A percentile compares a stretch with the other conserved stretches of the same genome.
Evolutionary conservation across 2,113 vertebrate genomes (phyloP).

Genomic region (Sinocyclocheilus anshuiensis): DNA sequence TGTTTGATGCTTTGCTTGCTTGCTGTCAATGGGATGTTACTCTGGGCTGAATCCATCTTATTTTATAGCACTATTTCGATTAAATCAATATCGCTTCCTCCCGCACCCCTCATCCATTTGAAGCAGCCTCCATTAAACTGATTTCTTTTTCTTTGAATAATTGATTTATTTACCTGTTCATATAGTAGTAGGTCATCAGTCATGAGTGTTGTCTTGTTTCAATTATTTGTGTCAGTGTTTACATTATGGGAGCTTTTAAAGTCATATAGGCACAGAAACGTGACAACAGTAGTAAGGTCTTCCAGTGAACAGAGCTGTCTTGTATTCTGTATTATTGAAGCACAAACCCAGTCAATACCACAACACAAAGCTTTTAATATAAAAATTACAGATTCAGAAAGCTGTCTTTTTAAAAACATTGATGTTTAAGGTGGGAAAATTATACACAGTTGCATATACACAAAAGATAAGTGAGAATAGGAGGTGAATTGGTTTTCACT

Average conservation of each 20-base stretch:
- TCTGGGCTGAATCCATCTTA: background rate
- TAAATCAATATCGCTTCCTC: constrained; percentile 19
- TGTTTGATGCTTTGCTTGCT: background rate
- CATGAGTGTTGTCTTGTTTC: constrained; percentile 9
- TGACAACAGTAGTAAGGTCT: constrained; percentile 26
- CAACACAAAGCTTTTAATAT: background rate
- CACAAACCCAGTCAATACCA: background rate
- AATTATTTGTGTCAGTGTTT: background rate
- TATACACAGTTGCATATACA: background rate
- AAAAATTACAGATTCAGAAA: background rate
- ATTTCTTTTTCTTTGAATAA: constrained; percentile 19
- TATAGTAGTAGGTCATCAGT: constrained; percentile 14
- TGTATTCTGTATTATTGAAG: background rate
- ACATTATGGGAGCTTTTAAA: background rate
- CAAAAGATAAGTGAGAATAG: constrained; percentile 9
- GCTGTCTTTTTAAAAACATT: too few species aligned
- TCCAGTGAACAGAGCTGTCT: background rate
- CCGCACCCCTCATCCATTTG: background rate
- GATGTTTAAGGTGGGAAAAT: background rate
- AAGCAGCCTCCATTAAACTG: constrained; percentile 19
- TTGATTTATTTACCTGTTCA: constrained; percentile 40
- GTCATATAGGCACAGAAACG: constrained; percentile 36
- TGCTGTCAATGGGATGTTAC: background rate
- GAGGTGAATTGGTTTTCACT: constrained; percentile 51
- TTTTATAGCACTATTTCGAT: background rate